A percentile compares a stretch with the other conserved stretches of the same genome.
These are phyloP conservation scores for Nyctalus aviator DNA, from an alignment of 2,797 vertebrate species.

Conservation along the genomic window DNA sequence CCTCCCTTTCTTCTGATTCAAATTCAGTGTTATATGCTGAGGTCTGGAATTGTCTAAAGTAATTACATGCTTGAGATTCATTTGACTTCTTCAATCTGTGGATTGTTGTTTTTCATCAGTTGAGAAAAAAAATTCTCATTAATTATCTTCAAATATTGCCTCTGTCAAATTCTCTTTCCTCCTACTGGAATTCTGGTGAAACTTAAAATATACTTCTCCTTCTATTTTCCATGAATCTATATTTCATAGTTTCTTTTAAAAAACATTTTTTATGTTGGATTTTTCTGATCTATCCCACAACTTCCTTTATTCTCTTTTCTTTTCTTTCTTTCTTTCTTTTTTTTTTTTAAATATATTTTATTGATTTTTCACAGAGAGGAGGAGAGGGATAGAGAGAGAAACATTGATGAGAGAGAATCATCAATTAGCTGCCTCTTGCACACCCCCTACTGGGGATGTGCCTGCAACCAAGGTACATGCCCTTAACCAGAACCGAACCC, in stretches of 20 bases:
- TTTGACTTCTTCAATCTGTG: constrained; percentile 39
- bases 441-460: no score
- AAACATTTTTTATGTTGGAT: background rate
- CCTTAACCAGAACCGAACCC: no score
- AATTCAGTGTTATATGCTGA: constrained; percentile 15
- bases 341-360: no score
- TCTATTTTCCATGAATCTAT: background rate
- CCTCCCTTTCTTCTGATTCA: background rate
- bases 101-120: constrained; percentile 5
- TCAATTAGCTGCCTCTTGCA: no score
- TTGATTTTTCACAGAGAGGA: no score
- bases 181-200: background rate
- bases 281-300: background rate
- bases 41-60: background rate
- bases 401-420: no score
- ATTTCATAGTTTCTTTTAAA: background rate
- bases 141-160: constrained; percentile 12
- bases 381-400: no score
- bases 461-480: no score
- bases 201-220: background rate
- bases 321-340: no score
- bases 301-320: constrained; percentile 26
- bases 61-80: background rate
- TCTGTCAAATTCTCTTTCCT: constrained; percentile 10
- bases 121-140: constrained; percentile 4